Evolutionary conservation across 2,113 vertebrate species (phyloP).

Genomic region (Syngnathus floridae): DNA sequence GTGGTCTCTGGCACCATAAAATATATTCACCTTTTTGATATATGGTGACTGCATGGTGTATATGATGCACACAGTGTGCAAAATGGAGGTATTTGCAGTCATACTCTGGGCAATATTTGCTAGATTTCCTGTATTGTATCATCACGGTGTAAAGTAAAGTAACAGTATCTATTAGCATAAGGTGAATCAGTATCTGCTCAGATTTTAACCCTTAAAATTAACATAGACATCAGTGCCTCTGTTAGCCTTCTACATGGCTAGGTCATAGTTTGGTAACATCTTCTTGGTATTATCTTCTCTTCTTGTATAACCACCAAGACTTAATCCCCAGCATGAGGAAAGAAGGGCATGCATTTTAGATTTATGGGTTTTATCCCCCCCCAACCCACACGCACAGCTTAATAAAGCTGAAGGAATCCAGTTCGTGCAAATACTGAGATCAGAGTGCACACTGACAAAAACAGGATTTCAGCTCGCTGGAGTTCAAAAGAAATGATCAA

Average conservation of each 20-base stretch:
- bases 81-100: background rate
- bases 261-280: constrained; percentile 45
- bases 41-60: constrained; percentile 13
- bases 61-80: constrained; percentile 4
- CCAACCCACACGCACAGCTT: constrained; percentile 26
- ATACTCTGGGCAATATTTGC: background rate
- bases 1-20: constrained; percentile 36
- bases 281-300: constrained; percentile 53
- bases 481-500: constrained; percentile 28
- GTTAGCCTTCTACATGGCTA: constrained; percentile 33
- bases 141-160: background rate
- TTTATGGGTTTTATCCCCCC: constrained; percentile 46
- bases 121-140: background rate
- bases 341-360: constrained; percentile 47
- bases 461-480: constrained; percentile 40
- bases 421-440: constrained; percentile 53
- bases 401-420: constrained; percentile 53
- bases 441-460: constrained; percentile 55
- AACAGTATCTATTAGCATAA: background rate
- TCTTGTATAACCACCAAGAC: constrained; percentile 49
- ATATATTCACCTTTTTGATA: constrained; percentile 19
- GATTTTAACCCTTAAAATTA: constrained; percentile 19
- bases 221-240: constrained; percentile 41
- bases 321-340: constrained; percentile 55
- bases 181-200: constrained; percentile 16